Percentiles rank a stretch among this genome's conserved stretches.
These are phyloP conservation scores for Sprattus sprattus DNA, from an alignment of 2,113 vertebrate genomes.

Conservation along the genomic window DNA sequence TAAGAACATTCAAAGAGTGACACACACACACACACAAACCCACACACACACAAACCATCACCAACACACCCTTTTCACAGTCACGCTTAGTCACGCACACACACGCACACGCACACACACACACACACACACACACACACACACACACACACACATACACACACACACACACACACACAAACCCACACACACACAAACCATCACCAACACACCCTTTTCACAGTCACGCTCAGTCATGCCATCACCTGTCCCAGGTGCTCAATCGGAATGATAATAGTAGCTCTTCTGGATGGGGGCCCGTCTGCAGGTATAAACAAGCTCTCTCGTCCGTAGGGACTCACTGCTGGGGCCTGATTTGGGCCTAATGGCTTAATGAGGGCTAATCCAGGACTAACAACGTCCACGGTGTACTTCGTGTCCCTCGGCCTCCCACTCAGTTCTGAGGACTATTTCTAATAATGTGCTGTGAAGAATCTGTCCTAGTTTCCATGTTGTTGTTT, in stretches of 20 bases:
- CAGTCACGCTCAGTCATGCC: conserved; percentile 4
- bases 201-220: background rate
- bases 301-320: background rate
- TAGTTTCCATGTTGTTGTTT: background rate
- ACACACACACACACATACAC: background rate
- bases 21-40: background rate
- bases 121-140: background rate
- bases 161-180: background rate
- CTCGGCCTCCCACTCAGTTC: background rate
- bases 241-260: background rate
- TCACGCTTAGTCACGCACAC: conserved; percentile 6
- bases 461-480: background rate
- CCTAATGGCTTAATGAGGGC: background rate
- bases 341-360: background rate
- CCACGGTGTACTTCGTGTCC: background rate
- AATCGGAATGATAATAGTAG: background rate
- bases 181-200: background rate
- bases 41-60: background rate
- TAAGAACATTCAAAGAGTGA: background rate
- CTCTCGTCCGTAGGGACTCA: background rate
- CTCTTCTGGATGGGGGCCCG: background rate
- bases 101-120: background rate
- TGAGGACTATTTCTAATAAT: background rate
- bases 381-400: conserved; percentile 2
- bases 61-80: conserved; percentile 2